phyloP scores from a whole-genome alignment of 2,113 vertebrate genomes.

The Nibea albiflora region DNA sequence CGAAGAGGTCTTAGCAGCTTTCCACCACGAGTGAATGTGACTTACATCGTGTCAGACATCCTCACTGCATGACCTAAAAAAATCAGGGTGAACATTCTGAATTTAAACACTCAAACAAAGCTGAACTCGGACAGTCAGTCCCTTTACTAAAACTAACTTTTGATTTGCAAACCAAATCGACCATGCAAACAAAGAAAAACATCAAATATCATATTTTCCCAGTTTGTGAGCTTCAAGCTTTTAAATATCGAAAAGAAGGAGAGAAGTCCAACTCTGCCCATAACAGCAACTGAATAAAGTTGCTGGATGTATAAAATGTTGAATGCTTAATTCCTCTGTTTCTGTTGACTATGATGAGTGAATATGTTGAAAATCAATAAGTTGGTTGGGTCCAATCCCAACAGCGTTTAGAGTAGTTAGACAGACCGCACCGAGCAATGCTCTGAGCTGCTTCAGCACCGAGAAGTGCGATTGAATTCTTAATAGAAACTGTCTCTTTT shows the following conservation, averaged over 20 bases:
- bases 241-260: neutral
- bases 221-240: neutral
- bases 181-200: neutral
- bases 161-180: neutral
- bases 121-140: no score
- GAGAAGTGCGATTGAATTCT: constrained; percentile 32
- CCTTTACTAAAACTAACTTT: neutral
- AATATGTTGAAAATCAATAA: constrained; percentile 7
- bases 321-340: neutral
- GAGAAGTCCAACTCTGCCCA: no score
- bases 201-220: neutral
- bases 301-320: neutral
- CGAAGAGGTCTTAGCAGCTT: no score
- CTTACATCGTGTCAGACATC: neutral
- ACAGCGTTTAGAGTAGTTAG: neutral
- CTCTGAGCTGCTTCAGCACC: constrained; percentile 14
- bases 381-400: constrained; percentile 1
- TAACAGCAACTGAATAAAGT: neutral
- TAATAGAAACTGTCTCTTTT: constrained; percentile 32
- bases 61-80: no score
- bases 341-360: neutral
- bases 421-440: constrained; percentile 1
- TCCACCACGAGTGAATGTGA: no score
- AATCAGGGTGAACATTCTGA: no score
- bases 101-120: neutral